These are phyloP conservation scores for Aspidiotus destructor DNA, from an alignment of 2,888 invertebrate species.

Conservation along the genomic window DNA sequence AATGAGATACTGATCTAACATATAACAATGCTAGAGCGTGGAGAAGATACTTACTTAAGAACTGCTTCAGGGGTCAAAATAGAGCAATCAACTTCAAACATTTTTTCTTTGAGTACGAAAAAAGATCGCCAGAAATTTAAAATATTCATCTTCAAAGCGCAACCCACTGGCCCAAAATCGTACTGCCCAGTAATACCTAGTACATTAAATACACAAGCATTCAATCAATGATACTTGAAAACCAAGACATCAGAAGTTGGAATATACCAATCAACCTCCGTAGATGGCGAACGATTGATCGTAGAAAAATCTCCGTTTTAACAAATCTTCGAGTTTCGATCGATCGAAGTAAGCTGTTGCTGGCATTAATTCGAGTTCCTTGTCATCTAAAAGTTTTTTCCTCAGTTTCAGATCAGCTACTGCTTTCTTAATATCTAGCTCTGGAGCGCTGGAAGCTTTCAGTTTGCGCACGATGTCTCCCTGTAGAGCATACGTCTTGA, in stretches of 20 bases:
- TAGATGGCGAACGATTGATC: conserved; percentile 99
- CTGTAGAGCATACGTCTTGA: conserved; percentile 42
- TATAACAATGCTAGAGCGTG: background rate
- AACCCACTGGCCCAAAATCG: conserved; percentile 99
- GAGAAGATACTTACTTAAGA: conserved; percentile 54
- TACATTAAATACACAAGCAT: background rate
- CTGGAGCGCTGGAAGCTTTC: conserved; percentile 77
- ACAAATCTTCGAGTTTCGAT: conserved; percentile 88
- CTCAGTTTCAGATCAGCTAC: conserved; percentile 83
- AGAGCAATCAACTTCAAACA: conserved; percentile 97
- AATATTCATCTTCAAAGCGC: conserved; percentile 92
- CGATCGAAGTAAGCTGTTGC: conserved; percentile 69
- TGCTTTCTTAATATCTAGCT: conserved; percentile 86
- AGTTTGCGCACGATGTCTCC: conserved; percentile 84
- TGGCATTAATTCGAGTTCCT: conserved; percentile 73
- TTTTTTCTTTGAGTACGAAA: conserved; percentile 94
- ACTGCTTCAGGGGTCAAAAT: conserved; percentile 95
- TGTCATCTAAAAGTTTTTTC: conserved; percentile 86
- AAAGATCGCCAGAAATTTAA: conserved; percentile 87
- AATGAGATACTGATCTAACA: background rate
- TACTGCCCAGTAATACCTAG: conserved; percentile 67
- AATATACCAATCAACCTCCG: conserved; percentile 55
- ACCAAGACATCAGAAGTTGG: background rate
- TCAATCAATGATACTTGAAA: background rate
- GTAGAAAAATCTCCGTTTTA: conserved; percentile 93